Evolutionary conservation across 1,140 invertebrate genomes (phyloP), one percentile per base, ranked within the genome.

Genomic region (Chelonus insularis): DNA sequence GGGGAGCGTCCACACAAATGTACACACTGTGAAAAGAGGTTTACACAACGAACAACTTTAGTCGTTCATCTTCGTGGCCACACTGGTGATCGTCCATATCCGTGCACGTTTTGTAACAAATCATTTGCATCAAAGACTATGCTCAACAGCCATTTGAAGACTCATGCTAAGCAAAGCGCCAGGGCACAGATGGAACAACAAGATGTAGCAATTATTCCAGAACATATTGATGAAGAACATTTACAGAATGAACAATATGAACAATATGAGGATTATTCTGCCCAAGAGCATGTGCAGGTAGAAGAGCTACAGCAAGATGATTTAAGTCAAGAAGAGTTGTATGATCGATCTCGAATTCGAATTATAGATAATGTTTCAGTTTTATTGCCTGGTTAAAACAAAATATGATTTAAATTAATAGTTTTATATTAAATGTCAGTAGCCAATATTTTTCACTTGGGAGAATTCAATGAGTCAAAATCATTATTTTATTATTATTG

Each of bases 11-110:
- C 88, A 0, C 88, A 88, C 71, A 74, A 85, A 60, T 86, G 90
- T 66, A 82, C 80, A 0, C 84, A 86, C 39, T 94, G 91, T 69
- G 83, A 84, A 4, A 92, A 92, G 75, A 82, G 87, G 0, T 93
- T 91, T 74, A 90, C 87, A 4, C 90, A 90, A 69, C 86, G 87
- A 8, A 81, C 78, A 16, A 83, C 83, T 1, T 60, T 85, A 5
- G 80, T 81, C n/a, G 82, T 82, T 11, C 84, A 85, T 61, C 60
- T 83, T 9, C 67, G 83, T 3, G 81, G 84, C 11, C 87, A 88
- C 67, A 87, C 85, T 0, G 86, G 86, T 0, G 85, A 87, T 62
- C 83, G 86, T 50, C 86, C 87, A 0, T 88, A 85, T 63, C 75
- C 78, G 0, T 89, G 88, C 66, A 82, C 81, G 2, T 78, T 80